phyloP scores from a whole-genome alignment of 2,888 invertebrate genomes.

The Apodemia hepburni region DNA sequence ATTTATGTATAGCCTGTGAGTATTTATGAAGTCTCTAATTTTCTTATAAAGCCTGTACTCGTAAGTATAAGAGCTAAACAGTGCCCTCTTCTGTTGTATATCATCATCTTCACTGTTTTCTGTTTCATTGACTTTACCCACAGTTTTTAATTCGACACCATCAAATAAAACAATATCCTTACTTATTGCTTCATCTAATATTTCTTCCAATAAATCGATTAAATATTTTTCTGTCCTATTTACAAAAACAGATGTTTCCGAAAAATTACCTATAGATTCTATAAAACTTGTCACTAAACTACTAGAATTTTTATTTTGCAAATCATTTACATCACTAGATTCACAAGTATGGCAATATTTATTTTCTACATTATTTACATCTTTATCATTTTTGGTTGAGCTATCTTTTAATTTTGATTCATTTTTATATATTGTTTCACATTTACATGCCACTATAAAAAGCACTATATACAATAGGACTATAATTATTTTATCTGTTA shows the following conservation, averaged over 20 bases:
- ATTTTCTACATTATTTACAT: conserved; percentile 59
- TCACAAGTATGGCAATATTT: conserved; percentile 72
- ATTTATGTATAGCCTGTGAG: conserved; percentile 83
- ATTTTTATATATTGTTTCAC: conserved; percentile 46
- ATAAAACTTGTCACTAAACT: conserved; percentile 50
- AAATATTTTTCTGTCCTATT: conserved; percentile 60
- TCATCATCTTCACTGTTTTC: conserved; percentile 28
- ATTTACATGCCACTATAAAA: conserved; percentile 45
- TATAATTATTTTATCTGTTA: conserved; percentile 42
- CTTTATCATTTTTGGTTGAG: conserved; percentile 55
- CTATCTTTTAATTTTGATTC: conserved; percentile 48
- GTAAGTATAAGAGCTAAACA: conserved; percentile 63
- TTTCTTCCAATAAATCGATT: conserved; percentile 74
- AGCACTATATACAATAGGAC: conserved; percentile 52
- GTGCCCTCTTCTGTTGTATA: conserved; percentile 48
- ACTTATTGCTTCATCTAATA: conserved; percentile 78
- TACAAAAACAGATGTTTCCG: conserved; percentile 50
- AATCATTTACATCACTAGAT: conserved; percentile 39
- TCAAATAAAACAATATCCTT: conserved; percentile 80
- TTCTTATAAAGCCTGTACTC: conserved; percentile 79
- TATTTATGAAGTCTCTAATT: conserved; percentile 79
- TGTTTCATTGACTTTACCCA: conserved; percentile 35
- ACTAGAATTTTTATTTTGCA: conserved; percentile 24
- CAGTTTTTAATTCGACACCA: conserved; percentile 74
- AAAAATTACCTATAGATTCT: conserved; percentile 47